Evolutionary conservation across 2,113 vertebrate species (phyloP).

Genomic region (Ciconia stormi): DNA sequence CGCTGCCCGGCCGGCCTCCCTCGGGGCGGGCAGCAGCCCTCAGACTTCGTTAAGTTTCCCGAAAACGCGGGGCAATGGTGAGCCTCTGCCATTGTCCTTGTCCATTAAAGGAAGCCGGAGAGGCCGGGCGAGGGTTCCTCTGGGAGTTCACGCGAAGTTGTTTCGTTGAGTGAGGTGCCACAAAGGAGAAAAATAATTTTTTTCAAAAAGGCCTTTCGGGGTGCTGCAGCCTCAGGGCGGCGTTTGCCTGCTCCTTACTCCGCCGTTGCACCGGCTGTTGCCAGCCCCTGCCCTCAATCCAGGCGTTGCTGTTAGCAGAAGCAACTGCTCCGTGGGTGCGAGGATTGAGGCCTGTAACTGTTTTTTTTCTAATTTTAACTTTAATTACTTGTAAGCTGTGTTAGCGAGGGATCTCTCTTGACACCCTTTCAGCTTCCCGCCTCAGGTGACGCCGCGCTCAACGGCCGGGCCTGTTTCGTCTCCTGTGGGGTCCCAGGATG

Average conservation of each 20-base stretch:
- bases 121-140: neutral
- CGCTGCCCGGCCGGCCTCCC: neutral
- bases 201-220: neutral
- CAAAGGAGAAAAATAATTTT: neutral
- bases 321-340: accelerated
- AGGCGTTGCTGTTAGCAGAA: neutral
- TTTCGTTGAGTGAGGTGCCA: neutral
- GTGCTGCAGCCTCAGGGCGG: neutral
- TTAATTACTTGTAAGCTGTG: too few relatives aligned
- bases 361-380: neutral
- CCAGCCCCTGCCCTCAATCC: neutral
- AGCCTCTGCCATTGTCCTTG: neutral
- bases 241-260: accelerated
- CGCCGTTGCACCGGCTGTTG: neutral
- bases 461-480: too few relatives aligned
- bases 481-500: neutral
- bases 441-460: too few relatives aligned
- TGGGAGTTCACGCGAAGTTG: neutral
- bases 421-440: neutral
- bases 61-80: neutral
- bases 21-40: neutral
- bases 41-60: accelerated
- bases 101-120: neutral
- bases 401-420: neutral
- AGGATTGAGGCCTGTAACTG: neutral